Evolutionary conservation across 2,113 vertebrate species (phyloP).

Genomic region (Lontra canadensis): DNA sequence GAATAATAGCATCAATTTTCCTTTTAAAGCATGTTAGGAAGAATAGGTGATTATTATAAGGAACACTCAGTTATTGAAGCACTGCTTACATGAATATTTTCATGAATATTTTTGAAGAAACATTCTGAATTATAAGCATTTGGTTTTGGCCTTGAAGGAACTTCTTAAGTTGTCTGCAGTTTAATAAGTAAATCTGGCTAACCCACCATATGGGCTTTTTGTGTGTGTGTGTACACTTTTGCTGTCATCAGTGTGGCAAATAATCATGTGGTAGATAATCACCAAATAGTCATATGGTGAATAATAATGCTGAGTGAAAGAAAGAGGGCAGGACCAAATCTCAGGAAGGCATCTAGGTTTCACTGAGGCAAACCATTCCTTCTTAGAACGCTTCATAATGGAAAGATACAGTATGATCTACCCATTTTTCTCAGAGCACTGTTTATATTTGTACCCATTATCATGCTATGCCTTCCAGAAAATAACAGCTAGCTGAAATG

Average conservation of each 20-base stretch:
- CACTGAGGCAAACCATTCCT: neutral
- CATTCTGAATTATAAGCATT: constrained; percentile 15
- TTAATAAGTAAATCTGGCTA: neutral
- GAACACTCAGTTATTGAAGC: constrained; percentile 16
- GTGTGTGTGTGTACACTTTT: neutral
- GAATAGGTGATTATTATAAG: constrained; percentile 44
- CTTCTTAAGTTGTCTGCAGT: neutral
- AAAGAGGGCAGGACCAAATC: neutral
- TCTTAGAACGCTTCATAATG: neutral
- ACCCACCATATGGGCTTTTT: neutral
- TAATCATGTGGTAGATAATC: neutral
- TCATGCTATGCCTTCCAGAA: neutral
- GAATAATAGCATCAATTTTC: constrained; percentile 58
- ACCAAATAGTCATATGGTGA: neutral
- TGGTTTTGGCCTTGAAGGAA: constrained; percentile 33
- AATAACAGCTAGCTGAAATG: neutral
- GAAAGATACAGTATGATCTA: neutral
- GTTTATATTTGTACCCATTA: neutral
- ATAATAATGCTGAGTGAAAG: neutral
- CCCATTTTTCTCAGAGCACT: neutral
- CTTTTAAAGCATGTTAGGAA: constrained; percentile 35
- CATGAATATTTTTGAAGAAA: constrained; percentile 34
- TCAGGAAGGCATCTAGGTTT: neutral
- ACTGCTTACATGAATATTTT: constrained; percentile 11
- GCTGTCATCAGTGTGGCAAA: neutral